Conservation (phyloP, 2,888 invertebrate species). For the Cancer borealis region DNA sequence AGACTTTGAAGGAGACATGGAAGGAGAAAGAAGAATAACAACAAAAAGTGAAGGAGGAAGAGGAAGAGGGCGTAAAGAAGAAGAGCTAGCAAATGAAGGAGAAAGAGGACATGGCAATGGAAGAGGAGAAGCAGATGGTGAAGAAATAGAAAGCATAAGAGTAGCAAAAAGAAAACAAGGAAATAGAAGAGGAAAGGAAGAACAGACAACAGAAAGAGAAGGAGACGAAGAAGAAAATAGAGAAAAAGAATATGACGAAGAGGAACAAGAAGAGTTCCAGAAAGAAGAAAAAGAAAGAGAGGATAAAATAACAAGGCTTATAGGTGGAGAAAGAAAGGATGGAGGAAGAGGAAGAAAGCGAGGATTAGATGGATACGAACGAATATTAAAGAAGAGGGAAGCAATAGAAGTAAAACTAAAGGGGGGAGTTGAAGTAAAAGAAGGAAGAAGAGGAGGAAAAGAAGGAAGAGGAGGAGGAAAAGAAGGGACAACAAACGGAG, state of each 20-base stretch:
- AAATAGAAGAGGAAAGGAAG: not conserved
- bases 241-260: not conserved
- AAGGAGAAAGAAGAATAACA: not conserved
- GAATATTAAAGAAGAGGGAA: not conserved
- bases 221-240: not conserved
- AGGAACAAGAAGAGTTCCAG: not conserved
- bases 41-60: not conserved
- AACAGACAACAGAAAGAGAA: not conserved
- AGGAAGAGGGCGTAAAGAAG: not conserved
- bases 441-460: not conserved
- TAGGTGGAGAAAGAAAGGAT: not conserved
- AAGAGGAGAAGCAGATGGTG: not conserved
- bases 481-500: not conserved
- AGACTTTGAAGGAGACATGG: not conserved
- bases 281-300: slow-evolving; percentile 3
- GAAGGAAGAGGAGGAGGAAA: not conserved
- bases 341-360: not conserved
- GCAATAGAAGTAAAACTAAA: not conserved
- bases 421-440: slow-evolving; percentile 15
- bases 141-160: not conserved
- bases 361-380: not conserved
- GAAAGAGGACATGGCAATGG: not conserved
- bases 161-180: not conserved
- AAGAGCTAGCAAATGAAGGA: not conserved
- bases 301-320: not conserved